A percentile compares a stretch with the other conserved stretches of the same genome.
phyloP scores from a whole-genome alignment of 2,113 vertebrate genomes.

The Scatophagus argus region DNA sequence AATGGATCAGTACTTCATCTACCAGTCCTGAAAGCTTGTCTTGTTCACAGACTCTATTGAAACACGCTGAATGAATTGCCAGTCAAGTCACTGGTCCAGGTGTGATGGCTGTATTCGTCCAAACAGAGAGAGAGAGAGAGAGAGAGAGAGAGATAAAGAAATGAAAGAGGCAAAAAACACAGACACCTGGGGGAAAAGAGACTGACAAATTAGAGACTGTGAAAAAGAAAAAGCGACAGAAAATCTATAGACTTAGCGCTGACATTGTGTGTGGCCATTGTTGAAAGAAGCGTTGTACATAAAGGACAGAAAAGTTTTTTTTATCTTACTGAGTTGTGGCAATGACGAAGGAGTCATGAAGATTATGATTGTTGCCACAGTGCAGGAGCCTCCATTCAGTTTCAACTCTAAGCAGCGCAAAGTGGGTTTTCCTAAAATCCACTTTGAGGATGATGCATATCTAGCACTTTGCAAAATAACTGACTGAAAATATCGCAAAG shows the following conservation, averaged over 20 bases:
- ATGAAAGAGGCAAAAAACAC: conserved; percentile 48
- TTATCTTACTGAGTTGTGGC: conserved; percentile 59
- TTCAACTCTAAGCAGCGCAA: conserved; percentile 47
- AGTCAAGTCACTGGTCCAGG: conserved; percentile 33
- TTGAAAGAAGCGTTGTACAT: conserved; percentile 59
- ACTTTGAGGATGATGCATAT: conserved; percentile 16
- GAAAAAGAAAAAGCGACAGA: conserved; percentile 58
- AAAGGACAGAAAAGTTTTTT: conserved; percentile 61
- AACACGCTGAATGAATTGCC: conserved; percentile 38
- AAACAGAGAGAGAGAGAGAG: neutral
- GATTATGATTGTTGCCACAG: conserved; percentile 50
- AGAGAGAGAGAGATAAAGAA: conserved; percentile 27
- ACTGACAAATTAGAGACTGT: conserved; percentile 65
- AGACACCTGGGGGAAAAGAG: conserved; percentile 30
- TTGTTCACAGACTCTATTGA: conserved; percentile 44
- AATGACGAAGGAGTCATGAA: conserved; percentile 50
- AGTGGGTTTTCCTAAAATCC: conserved; percentile 45
- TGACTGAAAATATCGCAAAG: conserved; percentile 2
- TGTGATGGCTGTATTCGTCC: conserved; percentile 42
- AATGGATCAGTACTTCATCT: conserved; percentile 19
- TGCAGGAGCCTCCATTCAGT: conserved; percentile 25
- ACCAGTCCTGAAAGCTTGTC: conserved; percentile 31
- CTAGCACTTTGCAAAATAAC: conserved; percentile 12
- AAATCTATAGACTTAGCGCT: conserved; percentile 66
- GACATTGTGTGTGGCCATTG: conserved; percentile 57